Evolutionary conservation across 2,888 invertebrate species (phyloP).

Genomic region (Meiosimyza decipiens): DNA sequence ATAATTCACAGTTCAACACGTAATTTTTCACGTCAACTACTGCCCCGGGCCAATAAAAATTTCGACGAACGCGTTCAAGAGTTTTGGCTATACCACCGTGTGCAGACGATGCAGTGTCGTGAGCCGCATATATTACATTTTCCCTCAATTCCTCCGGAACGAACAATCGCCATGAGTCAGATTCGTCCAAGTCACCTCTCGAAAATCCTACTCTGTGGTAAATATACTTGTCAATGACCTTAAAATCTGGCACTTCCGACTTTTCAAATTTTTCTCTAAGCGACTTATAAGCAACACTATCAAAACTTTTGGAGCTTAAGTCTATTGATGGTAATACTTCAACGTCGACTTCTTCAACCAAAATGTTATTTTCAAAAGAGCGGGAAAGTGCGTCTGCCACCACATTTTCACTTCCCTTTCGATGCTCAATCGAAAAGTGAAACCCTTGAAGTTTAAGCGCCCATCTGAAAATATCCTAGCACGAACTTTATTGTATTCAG

Average conservation of each 20-base stretch:
- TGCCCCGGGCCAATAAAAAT: conserved; percentile 5
- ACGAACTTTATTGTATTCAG: neutral
- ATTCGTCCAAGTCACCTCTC: conserved; percentile 5
- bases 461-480: conserved; percentile 17
- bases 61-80: conserved; percentile 4
- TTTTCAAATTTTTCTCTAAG: neutral
- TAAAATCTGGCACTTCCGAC: neutral
- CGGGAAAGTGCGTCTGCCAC: conserved; percentile 16
- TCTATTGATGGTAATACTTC: neutral
- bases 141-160: neutral
- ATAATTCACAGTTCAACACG: conserved; percentile 18
- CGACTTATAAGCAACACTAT: neutral
- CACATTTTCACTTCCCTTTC: conserved; percentile 18
- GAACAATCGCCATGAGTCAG: conserved; percentile 3
- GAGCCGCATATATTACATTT: neutral
- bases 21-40: neutral
- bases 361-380: neutral
- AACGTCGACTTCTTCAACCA: neutral
- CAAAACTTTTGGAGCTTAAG: neutral
- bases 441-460: conserved; percentile 8
- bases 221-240: conserved; percentile 11
- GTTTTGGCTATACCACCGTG: conserved; percentile 20
- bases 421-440: neutral
- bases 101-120: neutral
- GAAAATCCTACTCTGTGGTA: conserved; percentile 14